Evolutionary conservation across 1,140 invertebrate genomes (phyloP).

Genomic region (Babylonia areolata): DNA sequence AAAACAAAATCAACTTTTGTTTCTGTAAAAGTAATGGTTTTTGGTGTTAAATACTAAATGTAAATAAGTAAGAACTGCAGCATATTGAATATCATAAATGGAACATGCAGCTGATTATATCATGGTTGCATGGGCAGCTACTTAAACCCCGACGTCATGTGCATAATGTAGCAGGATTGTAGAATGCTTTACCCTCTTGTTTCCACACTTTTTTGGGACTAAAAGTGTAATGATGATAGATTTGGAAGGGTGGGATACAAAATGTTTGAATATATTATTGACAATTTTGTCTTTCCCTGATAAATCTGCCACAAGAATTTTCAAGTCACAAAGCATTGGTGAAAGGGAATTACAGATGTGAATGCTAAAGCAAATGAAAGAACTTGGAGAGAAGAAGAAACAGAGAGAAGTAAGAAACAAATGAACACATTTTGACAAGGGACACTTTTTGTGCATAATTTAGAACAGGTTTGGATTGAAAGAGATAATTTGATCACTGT

Average conservation of each 20-base stretch:
- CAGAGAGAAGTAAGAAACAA: too few relatives aligned
- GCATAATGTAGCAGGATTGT: constrained; percentile 11
- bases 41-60: not conserved
- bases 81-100: not conserved
- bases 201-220: not conserved
- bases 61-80: not conserved
- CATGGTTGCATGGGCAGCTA: constrained; percentile 22
- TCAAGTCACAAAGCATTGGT: not conserved
- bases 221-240: not conserved
- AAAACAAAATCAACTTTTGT: not conserved
- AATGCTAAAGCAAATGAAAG: too few relatives aligned
- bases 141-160: not conserved
- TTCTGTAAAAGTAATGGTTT: not conserved
- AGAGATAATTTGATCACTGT: too few relatives aligned
- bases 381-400: too few relatives aligned
- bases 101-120: not conserved
- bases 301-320: not conserved
- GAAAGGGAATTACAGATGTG: not conserved
- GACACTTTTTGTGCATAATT: too few relatives aligned
- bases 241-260: too few relatives aligned
- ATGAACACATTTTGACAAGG: too few relatives aligned
- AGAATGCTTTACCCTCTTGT: not conserved
- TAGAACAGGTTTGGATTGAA: too few relatives aligned
- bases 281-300: too few relatives aligned
- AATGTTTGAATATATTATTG: too few relatives aligned